Conservation (phyloP, 2,888 invertebrate genomes). For the Colostygia pectinataria region DNA sequence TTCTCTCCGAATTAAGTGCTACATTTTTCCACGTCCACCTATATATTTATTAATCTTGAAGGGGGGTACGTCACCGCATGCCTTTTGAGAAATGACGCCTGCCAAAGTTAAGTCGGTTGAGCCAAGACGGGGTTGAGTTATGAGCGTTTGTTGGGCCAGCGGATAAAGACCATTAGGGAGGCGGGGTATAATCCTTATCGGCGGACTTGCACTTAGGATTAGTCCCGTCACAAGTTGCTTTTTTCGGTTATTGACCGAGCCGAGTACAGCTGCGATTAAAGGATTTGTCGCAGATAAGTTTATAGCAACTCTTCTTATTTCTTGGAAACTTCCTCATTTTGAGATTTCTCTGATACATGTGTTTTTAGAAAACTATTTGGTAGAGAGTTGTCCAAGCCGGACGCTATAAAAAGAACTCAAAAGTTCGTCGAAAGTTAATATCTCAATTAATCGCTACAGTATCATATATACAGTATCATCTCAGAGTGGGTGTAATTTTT, state of each 20-base stretch:
- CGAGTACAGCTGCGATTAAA: constrained; percentile 74
- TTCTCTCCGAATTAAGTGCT: constrained; percentile 74
- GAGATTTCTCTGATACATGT: background rate
- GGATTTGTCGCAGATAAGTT: constrained; percentile 56
- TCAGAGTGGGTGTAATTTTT: no score
- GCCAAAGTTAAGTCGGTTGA: constrained; percentile 82
- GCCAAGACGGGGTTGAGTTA: constrained; percentile 79
- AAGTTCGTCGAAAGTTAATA: no score
- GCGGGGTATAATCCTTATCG: constrained; percentile 79
- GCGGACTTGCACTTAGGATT: constrained; percentile 82
- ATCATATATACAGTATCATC: no score
- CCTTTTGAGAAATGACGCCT: constrained; percentile 83
- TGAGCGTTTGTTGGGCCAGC: constrained; percentile 79
- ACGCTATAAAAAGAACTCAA: no score
- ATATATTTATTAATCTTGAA: constrained; percentile 77
- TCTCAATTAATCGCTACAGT: no score
- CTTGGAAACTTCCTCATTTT: background rate
- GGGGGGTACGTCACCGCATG: constrained; percentile 71
- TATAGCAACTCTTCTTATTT: constrained; percentile 18
- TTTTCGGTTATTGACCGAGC: constrained; percentile 73
- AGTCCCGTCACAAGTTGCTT: constrained; percentile 78
- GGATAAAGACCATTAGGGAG: constrained; percentile 81
- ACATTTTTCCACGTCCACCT: constrained; percentile 80
- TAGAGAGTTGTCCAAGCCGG: no score
- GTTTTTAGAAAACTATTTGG: background rate